Conservation (phyloP, 2,888 invertebrate genomes). For the Andrena fulva region DNA sequence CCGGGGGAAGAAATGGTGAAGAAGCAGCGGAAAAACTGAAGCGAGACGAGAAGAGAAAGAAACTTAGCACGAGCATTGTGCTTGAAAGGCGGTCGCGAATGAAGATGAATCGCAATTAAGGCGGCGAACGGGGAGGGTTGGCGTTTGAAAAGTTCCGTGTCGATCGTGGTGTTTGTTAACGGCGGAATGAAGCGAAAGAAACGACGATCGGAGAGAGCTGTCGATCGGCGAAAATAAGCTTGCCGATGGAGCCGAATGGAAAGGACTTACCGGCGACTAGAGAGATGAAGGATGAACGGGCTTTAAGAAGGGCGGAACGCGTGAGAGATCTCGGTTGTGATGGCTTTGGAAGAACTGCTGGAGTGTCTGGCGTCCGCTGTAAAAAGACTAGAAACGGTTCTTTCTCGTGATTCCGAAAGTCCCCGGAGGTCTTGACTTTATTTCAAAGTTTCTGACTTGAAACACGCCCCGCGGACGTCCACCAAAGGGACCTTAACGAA, state of each 20-base stretch:
- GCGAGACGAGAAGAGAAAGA: slow-evolving; percentile 21
- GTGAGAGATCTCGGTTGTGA: slow-evolving; percentile 12
- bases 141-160: not conserved
- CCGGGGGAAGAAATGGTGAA: slow-evolving; percentile 20
- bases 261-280: not conserved
- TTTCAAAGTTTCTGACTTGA: slow-evolving; percentile 15
- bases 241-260: not conserved
- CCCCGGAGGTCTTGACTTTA: slow-evolving; percentile 3
- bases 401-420: slow-evolving; percentile 11
- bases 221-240: slow-evolving; percentile 20
- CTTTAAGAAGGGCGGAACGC: not conserved
- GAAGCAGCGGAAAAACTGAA: slow-evolving; percentile 2
- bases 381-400: slow-evolving; percentile 14
- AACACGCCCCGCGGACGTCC: not conserved
- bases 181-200: not conserved
- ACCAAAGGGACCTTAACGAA: not conserved
- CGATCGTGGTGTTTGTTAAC: slow-evolving; percentile 15
- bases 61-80: slow-evolving; percentile 4
- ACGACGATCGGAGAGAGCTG: slow-evolving; percentile 6
- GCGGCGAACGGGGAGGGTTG: not conserved
- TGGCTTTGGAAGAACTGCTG: slow-evolving; percentile 17
- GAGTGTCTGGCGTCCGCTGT: not conserved
- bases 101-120: slow-evolving; percentile 39
- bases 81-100: slow-evolving; percentile 10
- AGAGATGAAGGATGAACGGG: slow-evolving; percentile 5